Evolutionary conservation across 2,113 vertebrate species (phyloP).

Genomic region (Poeciliopsis turrubarensis): DNA sequence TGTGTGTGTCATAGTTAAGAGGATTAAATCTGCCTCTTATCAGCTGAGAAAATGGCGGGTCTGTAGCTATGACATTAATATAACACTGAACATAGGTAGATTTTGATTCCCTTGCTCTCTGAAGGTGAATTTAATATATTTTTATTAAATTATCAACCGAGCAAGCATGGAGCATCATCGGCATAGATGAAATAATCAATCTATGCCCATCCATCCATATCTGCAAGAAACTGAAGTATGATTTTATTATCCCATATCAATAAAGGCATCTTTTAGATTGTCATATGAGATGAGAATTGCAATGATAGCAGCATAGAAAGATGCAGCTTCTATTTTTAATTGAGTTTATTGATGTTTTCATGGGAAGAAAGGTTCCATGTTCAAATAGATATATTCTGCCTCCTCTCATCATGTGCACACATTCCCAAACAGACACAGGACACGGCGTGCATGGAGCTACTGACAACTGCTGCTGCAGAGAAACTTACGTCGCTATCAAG

Average conservation of each 20-base stretch:
- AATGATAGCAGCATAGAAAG: conserved; percentile 1
- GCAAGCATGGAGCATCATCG: background rate
- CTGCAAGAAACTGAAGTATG: conserved; percentile 39
- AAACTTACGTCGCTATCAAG: conserved; percentile 45
- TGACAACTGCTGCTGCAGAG: conserved; percentile 14
- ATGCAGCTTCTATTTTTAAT: background rate
- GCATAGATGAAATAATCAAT: background rate
- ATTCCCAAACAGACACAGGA: conserved; percentile 7
- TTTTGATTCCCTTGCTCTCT: conserved; percentile 18
- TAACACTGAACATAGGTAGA: conserved; percentile 40
- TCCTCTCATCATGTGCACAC: background rate
- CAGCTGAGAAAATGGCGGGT: conserved; percentile 43
- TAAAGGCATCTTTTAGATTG: conserved; percentile 57
- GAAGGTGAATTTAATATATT: conserved; percentile 32
- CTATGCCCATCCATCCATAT: background rate
- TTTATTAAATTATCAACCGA: conserved; percentile 18
- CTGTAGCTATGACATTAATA: conserved; percentile 53
- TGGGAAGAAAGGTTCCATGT: background rate
- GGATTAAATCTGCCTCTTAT: conserved; percentile 58
- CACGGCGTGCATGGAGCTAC: conserved; percentile 32
- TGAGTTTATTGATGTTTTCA: background rate
- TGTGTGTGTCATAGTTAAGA: conserved; percentile 45
- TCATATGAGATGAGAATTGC: conserved; percentile 5
- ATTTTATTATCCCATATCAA: conserved; percentile 58
- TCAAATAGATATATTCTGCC: background rate